Evolutionary conservation across 2,888 invertebrate species (phyloP).

Genomic region (Paralinhomoeus sp.): DNA sequence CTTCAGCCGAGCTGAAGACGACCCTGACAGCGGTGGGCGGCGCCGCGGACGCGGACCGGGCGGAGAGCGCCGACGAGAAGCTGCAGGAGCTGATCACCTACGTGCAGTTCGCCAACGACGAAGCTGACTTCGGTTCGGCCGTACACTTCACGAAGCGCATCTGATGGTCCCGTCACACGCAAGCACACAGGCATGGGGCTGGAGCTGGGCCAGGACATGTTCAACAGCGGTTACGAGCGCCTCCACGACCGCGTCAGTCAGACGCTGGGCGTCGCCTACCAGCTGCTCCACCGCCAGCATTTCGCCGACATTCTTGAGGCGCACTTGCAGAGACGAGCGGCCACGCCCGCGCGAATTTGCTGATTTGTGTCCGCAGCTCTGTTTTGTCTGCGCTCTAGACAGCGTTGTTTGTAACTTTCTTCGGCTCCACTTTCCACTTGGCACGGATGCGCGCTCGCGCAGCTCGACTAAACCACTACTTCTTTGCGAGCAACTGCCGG

Average conservation of each 20-base stretch:
- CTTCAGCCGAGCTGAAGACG: slow-evolving; percentile 43
- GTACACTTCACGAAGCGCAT: no score
- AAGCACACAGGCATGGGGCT: slow-evolving; percentile 45
- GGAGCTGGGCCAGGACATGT: slow-evolving; percentile 63
- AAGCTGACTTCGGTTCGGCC: slow-evolving; percentile 58
- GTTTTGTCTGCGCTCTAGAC: no score
- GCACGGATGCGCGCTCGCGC: no score
- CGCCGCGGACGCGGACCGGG: slow-evolving; percentile 32
- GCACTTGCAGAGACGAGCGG: slow-evolving; percentile 45
- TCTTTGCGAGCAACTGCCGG: no score
- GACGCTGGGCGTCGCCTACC: slow-evolving; percentile 50
- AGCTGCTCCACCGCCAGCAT: slow-evolving; percentile 44
- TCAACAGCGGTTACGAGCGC: slow-evolving; percentile 40
- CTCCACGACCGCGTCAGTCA: slow-evolving; percentile 43
- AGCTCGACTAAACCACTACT: no score
- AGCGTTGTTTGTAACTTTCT: no score
- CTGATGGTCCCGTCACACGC: no score
- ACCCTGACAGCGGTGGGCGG: slow-evolving; percentile 40
- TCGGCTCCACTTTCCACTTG: no score
- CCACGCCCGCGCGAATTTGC: no score
- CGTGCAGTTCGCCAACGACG: slow-evolving; percentile 70
- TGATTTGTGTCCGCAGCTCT: no score
- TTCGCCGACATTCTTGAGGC: slow-evolving; percentile 50
- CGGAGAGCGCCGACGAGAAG: slow-evolving; percentile 5
- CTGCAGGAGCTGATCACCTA: slow-evolving; percentile 51